phyloP scores from a whole-genome alignment of 2,888 invertebrate species.

The Lycocerus yunnanus region DNA sequence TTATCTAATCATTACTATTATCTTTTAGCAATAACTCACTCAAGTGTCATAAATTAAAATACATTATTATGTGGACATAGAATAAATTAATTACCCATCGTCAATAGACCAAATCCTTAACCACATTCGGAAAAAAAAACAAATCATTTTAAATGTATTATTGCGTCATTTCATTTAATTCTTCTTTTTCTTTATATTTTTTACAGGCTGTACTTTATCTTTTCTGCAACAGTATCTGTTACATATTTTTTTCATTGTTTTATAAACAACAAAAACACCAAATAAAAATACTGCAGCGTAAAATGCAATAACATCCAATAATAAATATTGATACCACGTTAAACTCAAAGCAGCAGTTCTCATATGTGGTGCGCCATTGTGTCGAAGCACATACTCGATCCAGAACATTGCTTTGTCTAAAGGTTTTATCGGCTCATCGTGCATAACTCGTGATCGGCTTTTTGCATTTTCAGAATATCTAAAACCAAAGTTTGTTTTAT shows the following conservation, averaged over 20 bases:
- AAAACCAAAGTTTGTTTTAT: background rate
- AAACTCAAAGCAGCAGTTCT: slow-evolving; percentile 28
- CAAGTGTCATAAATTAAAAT: too few species aligned
- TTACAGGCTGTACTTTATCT: background rate
- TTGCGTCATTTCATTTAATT: background rate
- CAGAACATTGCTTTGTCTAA: slow-evolving; percentile 41
- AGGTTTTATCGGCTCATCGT: slow-evolving; percentile 37
- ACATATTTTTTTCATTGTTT: background rate
- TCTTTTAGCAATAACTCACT: too few species aligned
- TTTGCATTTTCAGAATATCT: slow-evolving; percentile 38
- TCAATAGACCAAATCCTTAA: too few species aligned
- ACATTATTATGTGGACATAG: too few species aligned
- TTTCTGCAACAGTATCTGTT: background rate
- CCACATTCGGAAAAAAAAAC: too few species aligned
- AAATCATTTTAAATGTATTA: too few species aligned
- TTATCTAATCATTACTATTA: too few species aligned
- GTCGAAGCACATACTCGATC: slow-evolving; percentile 40
- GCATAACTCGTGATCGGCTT: slow-evolving; percentile 34
- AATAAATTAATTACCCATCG: too few species aligned
- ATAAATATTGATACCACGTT: slow-evolving; percentile 35
- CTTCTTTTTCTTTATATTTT: background rate
- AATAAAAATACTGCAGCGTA: slow-evolving; percentile 5
- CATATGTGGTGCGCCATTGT: slow-evolving; percentile 40
- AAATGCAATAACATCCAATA: slow-evolving; percentile 38
- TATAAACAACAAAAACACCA: background rate